Evolutionary conservation across 1,140 invertebrate genomes (phyloP).

Genomic region (Drosophila jambulina): DNA sequence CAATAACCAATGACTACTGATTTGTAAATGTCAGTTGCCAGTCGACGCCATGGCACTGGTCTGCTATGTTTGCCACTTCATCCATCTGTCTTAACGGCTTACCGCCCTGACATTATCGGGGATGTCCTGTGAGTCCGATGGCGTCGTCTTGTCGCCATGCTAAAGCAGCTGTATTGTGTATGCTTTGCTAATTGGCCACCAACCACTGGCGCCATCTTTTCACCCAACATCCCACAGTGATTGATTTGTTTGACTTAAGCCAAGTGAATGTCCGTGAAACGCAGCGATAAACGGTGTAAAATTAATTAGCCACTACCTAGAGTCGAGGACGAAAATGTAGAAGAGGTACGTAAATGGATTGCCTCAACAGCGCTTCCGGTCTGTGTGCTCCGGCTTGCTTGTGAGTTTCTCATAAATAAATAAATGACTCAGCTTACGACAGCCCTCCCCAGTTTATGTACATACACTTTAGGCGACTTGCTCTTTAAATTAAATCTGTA

Average conservation of each 20-base stretch:
- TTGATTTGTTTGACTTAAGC: slow-evolving; percentile 78
- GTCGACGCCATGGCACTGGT: slow-evolving; percentile 59
- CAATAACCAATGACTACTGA: slow-evolving; percentile 72
- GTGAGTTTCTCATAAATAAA: slow-evolving; percentile 69
- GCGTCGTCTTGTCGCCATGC: slow-evolving; percentile 68
- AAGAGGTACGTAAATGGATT: slow-evolving; percentile 35
- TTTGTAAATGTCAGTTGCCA: slow-evolving; percentile 72
- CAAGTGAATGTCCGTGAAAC: slow-evolving; percentile 58
- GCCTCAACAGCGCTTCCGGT: slow-evolving; percentile 42
- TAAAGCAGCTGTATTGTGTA: slow-evolving; percentile 70
- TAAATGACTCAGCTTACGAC: slow-evolving; percentile 55
- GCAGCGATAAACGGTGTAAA: slow-evolving; percentile 79
- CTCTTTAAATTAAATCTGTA: slow-evolving; percentile 20
- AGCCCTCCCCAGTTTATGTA: slow-evolving; percentile 21
- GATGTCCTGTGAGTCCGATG: slow-evolving; percentile 17
- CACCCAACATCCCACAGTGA: slow-evolving; percentile 44
- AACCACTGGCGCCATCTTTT: slow-evolving; percentile 14
- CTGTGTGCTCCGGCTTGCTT: slow-evolving; percentile 37
- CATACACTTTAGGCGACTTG: slow-evolving; percentile 17
- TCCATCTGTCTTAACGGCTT: slow-evolving; percentile 81
- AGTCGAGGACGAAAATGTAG: slow-evolving; percentile 23
- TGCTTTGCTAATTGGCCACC: slow-evolving; percentile 76
- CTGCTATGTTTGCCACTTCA: slow-evolving; percentile 78
- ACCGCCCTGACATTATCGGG: slow-evolving; percentile 40
- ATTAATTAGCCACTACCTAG: slow-evolving; percentile 71